A percentile compares a stretch with the other conserved stretches of the same genome.
These are phyloP conservation scores for Drosophila neotestacea DNA, from an alignment of 2,888 invertebrate species.

Conservation along the genomic window DNA sequence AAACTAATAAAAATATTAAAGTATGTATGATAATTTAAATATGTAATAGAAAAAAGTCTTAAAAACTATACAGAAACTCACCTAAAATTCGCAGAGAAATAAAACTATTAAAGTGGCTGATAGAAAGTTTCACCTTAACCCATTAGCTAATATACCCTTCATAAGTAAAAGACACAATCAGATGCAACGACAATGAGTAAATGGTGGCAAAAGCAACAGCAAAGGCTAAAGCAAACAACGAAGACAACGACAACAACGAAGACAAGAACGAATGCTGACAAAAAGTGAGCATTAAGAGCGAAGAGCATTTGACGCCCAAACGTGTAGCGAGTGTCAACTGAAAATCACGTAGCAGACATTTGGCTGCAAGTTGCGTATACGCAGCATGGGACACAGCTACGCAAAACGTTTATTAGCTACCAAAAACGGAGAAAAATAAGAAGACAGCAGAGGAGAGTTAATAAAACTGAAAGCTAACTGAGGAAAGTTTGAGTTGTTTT, in stretches of 20 bases:
- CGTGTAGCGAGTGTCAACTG: conserved; percentile 56
- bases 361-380: conserved; percentile 69
- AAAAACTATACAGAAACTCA: no score
- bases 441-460: not conserved
- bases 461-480: not conserved
- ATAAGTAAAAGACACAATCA: not conserved
- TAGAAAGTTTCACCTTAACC: no score
- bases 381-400: conserved; percentile 47
- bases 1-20: no score
- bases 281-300: conserved; percentile 48
- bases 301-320: conserved; percentile 47
- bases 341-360: conserved; percentile 77
- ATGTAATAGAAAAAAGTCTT: no score
- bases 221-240: conserved; percentile 41
- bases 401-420: conserved; percentile 62
- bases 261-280: conserved; percentile 18
- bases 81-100: no score
- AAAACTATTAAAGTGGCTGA: no score
- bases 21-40: no score
- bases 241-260: conserved; percentile 32
- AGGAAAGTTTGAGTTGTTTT: conserved; percentile 10
- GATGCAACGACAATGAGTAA: conserved; percentile 42
- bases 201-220: conserved; percentile 18
- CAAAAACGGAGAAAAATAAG: not conserved
- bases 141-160: conserved; percentile 18